phyloP scores from a whole-genome alignment of 2,888 invertebrate species.

The Drosophila quasianomalipes region DNA sequence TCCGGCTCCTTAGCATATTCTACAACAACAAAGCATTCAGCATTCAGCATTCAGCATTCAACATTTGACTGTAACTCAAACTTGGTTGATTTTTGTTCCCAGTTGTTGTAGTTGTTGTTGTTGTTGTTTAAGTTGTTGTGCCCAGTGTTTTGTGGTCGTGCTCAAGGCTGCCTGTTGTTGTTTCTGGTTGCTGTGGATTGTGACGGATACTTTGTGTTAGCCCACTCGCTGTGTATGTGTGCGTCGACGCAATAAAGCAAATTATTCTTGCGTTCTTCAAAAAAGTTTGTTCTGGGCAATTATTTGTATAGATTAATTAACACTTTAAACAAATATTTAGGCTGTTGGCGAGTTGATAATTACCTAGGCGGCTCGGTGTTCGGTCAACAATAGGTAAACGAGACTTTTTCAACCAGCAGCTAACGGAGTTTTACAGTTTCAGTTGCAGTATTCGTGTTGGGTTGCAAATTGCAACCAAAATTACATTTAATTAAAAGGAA shows the following conservation, averaged over 20 bases:
- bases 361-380: slow-evolving; percentile 50
- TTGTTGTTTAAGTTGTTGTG: slow-evolving; percentile 4
- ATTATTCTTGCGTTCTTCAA: slow-evolving; percentile 79
- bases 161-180: slow-evolving; percentile 28
- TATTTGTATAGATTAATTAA: slow-evolving; percentile 81
- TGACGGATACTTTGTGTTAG: slow-evolving; percentile 49
- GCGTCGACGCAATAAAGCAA: slow-evolving; percentile 65
- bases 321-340: slow-evolving; percentile 79
- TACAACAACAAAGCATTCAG: slow-evolving; percentile 47
- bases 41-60: slow-evolving; percentile 35
- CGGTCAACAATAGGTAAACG: slow-evolving; percentile 3
- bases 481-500: not conserved
- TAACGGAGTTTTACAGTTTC: not conserved
- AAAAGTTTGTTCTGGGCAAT: slow-evolving; percentile 75
- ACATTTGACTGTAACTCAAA: slow-evolving; percentile 51
- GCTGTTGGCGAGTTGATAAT: slow-evolving; percentile 67
- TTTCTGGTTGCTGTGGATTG: slow-evolving; percentile 32
- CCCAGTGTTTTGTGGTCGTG: slow-evolving; percentile 59
- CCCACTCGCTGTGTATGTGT: slow-evolving; percentile 22
- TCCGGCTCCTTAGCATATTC: slow-evolving; percentile 65
- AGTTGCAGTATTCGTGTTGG: slow-evolving; percentile 3
- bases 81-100: slow-evolving; percentile 27
- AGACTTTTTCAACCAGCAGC: slow-evolving; percentile 15
- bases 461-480: slow-evolving; percentile 2
- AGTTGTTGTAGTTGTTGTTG: slow-evolving; percentile 10